Base-by-base conservation (phyloP, 1,140 invertebrate genomes). In the Carcinoscorpius rotundicauda region DNA sequence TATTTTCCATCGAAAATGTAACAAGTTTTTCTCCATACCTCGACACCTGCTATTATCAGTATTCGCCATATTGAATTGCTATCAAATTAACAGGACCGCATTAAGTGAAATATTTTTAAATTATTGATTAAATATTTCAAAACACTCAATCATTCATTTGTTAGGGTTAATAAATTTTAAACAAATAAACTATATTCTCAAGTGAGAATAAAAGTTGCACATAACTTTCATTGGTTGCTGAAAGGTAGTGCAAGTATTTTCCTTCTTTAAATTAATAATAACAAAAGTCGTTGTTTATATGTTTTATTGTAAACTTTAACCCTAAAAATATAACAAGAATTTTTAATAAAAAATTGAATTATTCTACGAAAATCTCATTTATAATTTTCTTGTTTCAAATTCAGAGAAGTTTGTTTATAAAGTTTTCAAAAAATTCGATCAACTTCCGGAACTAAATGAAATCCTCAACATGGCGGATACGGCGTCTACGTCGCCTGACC, bases 391-490 rank as follows among this genome's bases (percentile, higher is more conserved):
- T 29, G 29, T 29, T 29, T 29, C 29, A 29, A 29, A 29, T 29
- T 29, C 29, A 29, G 2, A 29, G 29, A 29, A 29, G 29, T 29
- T 29, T 29, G 29, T 29, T 29, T 29, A 29, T 29, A 29, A 29
- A 29, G 29, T 29, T 29, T 29, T 29, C 29, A 29, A 29, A 29
- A 29, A 29, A 29, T 29, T 29, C 29, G 29, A 29, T 29, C 29
- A 29, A 29, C 64, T 68, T 68, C 66, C 66, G 66, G 66, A 62
- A 10, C 56, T 68, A 58, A 57, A 51, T 9, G 48, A 65, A 64
- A 68, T 63, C 65, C 65, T 68, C 66, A 68, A 68, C 60, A 68
- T 68, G 66, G 66, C 66, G 63, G 66, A 68, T 64, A 65, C 61
- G 60, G 61, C 63, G 52, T 64, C 63, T 61, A 51, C 56, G 60